These are phyloP conservation scores for Callimorpha dominula DNA, from an alignment of 2,888 invertebrate species.

Conservation along the genomic window DNA sequence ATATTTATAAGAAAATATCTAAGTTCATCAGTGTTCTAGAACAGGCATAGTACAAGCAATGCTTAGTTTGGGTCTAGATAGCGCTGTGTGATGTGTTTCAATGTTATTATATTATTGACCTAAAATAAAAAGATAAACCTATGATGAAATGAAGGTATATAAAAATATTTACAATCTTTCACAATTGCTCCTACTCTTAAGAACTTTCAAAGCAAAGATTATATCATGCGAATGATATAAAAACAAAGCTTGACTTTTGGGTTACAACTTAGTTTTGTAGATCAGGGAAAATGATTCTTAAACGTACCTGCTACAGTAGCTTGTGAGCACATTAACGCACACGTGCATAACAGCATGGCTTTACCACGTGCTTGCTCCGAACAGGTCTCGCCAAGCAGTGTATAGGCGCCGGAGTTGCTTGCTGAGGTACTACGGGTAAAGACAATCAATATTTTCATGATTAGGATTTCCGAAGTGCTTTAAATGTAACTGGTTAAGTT, in stretches of 20 bases:
- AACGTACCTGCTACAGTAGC: constrained; percentile 75
- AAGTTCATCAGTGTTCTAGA: neutral
- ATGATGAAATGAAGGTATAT: neutral
- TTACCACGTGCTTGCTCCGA: constrained; percentile 71
- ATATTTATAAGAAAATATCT: neutral
- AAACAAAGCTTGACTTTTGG: neutral
- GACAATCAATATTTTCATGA: neutral
- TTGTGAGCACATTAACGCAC: constrained; percentile 81
- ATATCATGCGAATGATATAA: neutral
- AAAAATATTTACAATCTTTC: neutral
- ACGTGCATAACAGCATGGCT: constrained; percentile 75
- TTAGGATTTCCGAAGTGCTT: no score
- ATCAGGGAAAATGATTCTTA: neutral
- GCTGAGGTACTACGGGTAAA: constrained; percentile 73
- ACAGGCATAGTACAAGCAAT: no score
- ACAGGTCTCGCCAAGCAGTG: constrained; percentile 79
- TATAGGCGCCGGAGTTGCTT: constrained; percentile 80
- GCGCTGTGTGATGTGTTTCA: neutral
- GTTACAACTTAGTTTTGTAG: neutral
- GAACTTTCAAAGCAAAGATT: neutral
- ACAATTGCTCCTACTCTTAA: neutral
- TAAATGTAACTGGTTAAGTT: no score
- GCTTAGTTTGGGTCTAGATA: neutral
- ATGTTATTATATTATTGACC: neutral
- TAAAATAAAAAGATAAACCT: neutral